phyloP scores from a whole-genome alignment of 2,888 invertebrate genomes.

The Brachypalpus laphriformis region DNA sequence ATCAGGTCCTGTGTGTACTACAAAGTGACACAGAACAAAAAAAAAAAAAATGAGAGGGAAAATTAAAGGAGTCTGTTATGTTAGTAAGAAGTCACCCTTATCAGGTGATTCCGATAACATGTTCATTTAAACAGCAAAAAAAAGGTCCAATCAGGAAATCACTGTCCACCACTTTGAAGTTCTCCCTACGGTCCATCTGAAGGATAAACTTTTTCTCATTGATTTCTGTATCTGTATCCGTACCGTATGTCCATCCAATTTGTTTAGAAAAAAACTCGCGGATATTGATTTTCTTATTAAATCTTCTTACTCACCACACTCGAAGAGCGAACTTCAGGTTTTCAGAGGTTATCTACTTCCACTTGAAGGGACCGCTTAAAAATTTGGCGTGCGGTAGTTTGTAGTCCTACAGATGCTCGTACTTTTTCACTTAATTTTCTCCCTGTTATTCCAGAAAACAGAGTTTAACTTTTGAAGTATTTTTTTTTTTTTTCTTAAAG shows the following conservation, averaged over 20 bases:
- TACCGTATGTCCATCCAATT: conserved; percentile 1
- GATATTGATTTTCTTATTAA: conserved; percentile 7
- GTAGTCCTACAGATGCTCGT: too few species aligned
- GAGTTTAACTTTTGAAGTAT: conserved; percentile 30
- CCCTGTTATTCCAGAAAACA: background rate
- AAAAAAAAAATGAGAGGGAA: conserved; percentile 10
- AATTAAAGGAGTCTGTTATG: conserved; percentile 31
- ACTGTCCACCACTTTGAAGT: background rate
- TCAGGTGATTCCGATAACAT: conserved; percentile 22
- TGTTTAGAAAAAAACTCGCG: background rate
- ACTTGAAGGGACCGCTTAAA: background rate
- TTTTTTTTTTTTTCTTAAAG: conserved; percentile 3
- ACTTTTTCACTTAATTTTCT: background rate
- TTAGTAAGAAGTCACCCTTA: conserved; percentile 11
- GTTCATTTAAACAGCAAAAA: conserved; percentile 5
- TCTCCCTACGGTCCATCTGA: background rate
- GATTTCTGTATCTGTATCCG: background rate
- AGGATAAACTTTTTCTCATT: background rate
- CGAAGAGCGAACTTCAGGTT: background rate
- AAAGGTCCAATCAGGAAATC: conserved; percentile 1
- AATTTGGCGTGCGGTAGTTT: background rate
- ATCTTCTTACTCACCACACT: background rate
- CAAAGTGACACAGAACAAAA: conserved; percentile 6
- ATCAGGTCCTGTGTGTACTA: conserved; percentile 25
- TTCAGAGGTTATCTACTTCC: background rate